Conservation (phyloP, 2,113 vertebrate genomes). For the Cheirogaleus medius region DNA sequence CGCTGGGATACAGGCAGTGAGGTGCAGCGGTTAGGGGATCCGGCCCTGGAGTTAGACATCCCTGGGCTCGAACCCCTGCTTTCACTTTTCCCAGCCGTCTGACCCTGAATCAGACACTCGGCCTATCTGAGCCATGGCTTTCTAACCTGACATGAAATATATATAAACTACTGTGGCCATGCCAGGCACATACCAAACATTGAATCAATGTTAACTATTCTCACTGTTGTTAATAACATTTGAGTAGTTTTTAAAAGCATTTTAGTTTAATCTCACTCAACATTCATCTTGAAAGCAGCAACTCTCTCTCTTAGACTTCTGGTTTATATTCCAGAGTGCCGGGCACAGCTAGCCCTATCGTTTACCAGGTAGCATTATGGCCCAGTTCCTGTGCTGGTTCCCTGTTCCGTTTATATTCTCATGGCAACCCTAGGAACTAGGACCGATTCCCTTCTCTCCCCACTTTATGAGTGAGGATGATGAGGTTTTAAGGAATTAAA, state of each 20-base stretch:
- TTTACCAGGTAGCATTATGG: background rate
- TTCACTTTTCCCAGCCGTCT: background rate
- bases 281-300: background rate
- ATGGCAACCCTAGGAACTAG: background rate
- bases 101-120: background rate
- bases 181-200: background rate
- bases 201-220: slow-evolving; percentile 28
- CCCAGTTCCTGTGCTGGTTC: background rate
- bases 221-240: background rate
- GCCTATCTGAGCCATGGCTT: background rate
- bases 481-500: background rate
- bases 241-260: slow-evolving; percentile 9
- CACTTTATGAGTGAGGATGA: background rate
- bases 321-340: background rate
- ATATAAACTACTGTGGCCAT: background rate
- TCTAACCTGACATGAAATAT: slow-evolving; percentile 21
- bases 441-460: background rate
- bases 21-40: background rate
- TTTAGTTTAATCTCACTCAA: slow-evolving; percentile 28
- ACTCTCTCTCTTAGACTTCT: background rate
- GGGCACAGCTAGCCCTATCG: background rate
- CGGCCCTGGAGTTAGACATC: background rate
- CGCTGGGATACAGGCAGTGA: background rate
- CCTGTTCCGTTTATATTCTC: background rate
- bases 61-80: background rate